These are phyloP conservation scores for Cheilosia pagana DNA, from an alignment of 2,888 invertebrate species.

Conservation along the genomic window DNA sequence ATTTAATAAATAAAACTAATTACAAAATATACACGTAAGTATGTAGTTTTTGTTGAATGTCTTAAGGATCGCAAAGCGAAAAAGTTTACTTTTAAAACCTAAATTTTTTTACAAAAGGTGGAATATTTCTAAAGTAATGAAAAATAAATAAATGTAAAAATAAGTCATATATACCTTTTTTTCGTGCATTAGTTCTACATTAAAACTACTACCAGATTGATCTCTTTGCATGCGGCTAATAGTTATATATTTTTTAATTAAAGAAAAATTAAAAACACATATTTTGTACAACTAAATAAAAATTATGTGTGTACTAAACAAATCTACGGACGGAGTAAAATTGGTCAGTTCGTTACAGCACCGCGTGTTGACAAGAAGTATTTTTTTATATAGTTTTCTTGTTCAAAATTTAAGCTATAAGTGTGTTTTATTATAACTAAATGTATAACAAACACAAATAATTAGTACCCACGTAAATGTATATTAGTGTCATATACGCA, in stretches of 20 bases:
- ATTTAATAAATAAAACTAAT: slow-evolving; percentile 17
- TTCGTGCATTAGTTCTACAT: slow-evolving; percentile 65
- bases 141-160: background rate
- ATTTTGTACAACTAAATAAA: slow-evolving; percentile 1
- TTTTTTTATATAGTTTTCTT: background rate
- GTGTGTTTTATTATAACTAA: background rate
- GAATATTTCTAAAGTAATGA: slow-evolving; percentile 27
- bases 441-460: background rate
- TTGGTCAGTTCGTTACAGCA: slow-evolving; percentile 73
- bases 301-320: slow-evolving; percentile 43
- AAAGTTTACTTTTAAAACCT: slow-evolving; percentile 8
- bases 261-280: background rate
- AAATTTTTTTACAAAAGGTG: slow-evolving; percentile 35
- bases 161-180: slow-evolving; percentile 54
- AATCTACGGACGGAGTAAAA: slow-evolving; percentile 73
- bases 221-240: slow-evolving; percentile 59
- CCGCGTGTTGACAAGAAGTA: slow-evolving; percentile 33
- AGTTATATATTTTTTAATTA: background rate
- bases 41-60: slow-evolving; percentile 35
- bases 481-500: background rate
- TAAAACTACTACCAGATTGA: slow-evolving; percentile 73
- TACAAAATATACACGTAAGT: slow-evolving; percentile 19
- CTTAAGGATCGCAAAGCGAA: slow-evolving; percentile 47
- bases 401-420: background rate
- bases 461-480: background rate